These are phyloP conservation scores for Drosophila cognata DNA, from an alignment of 2,888 invertebrate genomes.

Conservation along the genomic window DNA sequence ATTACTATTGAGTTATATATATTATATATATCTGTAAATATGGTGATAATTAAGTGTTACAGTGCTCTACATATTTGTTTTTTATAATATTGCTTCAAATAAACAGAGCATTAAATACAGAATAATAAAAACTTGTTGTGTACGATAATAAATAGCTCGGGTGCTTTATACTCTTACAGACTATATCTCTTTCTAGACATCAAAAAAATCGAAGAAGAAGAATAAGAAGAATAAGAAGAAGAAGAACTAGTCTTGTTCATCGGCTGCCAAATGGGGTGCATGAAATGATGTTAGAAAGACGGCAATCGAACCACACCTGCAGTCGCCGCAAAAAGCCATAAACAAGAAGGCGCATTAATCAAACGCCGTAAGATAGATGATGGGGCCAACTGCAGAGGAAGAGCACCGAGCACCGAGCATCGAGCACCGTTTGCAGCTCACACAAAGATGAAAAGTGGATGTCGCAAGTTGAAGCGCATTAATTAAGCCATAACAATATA, in stretches of 20 bases:
- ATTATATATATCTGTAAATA: not conserved
- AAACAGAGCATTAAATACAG: not conserved
- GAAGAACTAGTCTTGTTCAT: slow-evolving; percentile 26
- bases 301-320: slow-evolving; percentile 23
- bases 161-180: slow-evolving; percentile 5
- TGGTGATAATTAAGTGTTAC: not conserved
- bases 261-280: slow-evolving; percentile 36
- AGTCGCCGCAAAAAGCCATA: slow-evolving; percentile 21
- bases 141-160: slow-evolving; percentile 29
- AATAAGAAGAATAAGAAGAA: not conserved
- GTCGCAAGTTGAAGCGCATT: slow-evolving; percentile 55
- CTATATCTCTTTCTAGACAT: not conserved
- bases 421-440: slow-evolving; percentile 16
- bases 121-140: slow-evolving; percentile 14
- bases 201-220: not conserved
- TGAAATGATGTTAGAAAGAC: slow-evolving; percentile 26
- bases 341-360: slow-evolving; percentile 38
- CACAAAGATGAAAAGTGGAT: slow-evolving; percentile 6
- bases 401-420: not conserved
- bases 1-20: not conserved
- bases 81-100: not conserved
- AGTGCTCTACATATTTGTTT: not conserved
- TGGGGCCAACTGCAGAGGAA: slow-evolving; percentile 4
- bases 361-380: slow-evolving; percentile 43
- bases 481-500: slow-evolving; percentile 67